A percentile compares a stretch with the other conserved stretches of the same genome.
phyloP scores from a whole-genome alignment of 1,140 invertebrate genomes.

The Bemisia tabaci region DNA sequence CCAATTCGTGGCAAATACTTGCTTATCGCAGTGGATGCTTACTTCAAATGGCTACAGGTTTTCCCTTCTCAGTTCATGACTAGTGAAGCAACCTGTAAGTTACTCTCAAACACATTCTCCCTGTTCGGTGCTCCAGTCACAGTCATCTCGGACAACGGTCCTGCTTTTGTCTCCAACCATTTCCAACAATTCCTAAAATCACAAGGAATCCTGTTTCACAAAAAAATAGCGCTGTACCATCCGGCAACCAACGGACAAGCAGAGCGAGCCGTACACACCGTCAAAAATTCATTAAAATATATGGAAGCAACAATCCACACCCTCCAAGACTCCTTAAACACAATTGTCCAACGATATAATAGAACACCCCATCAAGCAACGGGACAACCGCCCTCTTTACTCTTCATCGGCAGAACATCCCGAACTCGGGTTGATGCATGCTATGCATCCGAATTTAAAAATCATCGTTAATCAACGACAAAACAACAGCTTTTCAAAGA shows the following conservation, averaged over 20 bases:
- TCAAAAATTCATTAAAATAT: neutral
- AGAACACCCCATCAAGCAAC: neutral
- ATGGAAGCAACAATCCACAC: neutral
- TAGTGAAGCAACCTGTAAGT: too few species aligned
- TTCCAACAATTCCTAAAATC: neutral
- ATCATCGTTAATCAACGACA: neutral
- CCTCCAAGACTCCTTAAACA: neutral
- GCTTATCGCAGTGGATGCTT: too few species aligned
- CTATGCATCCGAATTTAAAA: neutral
- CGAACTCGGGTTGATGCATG: neutral
- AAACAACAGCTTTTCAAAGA: neutral
- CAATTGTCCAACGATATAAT: neutral
- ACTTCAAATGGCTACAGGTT: too few species aligned
- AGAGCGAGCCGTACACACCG: neutral
- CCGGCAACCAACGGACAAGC: neutral
- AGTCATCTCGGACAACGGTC: neutral
- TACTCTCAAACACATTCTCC: too few species aligned
- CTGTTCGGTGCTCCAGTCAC: too few species aligned
- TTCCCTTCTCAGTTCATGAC: too few species aligned
- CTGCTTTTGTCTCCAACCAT: neutral
- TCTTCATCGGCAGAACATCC: neutral
- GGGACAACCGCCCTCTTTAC: neutral
- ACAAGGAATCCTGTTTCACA: neutral
- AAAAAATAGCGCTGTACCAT: neutral
- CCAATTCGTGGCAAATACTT: too few species aligned